phyloP scores from a whole-genome alignment of 2,888 invertebrate genomes.

The Mayetiola destructor region DNA sequence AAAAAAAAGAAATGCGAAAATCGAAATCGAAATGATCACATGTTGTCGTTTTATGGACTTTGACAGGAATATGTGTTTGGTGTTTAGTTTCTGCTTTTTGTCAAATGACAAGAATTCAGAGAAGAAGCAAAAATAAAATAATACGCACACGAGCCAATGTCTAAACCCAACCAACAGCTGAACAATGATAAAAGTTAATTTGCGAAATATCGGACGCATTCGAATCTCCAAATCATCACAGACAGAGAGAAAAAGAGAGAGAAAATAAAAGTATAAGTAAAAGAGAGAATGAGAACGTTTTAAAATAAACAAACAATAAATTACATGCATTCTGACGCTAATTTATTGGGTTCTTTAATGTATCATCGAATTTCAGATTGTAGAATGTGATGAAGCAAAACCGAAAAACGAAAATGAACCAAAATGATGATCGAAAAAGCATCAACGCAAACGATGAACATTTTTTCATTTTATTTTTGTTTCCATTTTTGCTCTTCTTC shows the following conservation, averaged over 20 bases:
- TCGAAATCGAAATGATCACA: no score
- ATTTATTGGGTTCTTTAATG: slow-evolving; percentile 12
- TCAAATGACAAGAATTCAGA: background rate
- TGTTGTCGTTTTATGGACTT: slow-evolving; percentile 2
- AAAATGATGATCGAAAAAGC: background rate
- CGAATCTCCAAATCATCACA: no score
- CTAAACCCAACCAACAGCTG: background rate
- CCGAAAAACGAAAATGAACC: background rate
- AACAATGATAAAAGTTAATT: background rate
- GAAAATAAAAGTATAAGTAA: no score
- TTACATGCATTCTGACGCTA: slow-evolving; percentile 11
- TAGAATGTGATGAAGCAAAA: no score
- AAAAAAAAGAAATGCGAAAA: background rate
- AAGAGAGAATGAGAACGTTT: background rate
- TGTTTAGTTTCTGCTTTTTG: no score
- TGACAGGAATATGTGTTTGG: no score
- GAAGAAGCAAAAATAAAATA: no score
- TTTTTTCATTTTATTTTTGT: no score
- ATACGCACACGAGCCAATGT: background rate
- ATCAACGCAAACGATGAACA: background rate
- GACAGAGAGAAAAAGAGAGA: no score
- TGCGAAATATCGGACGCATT: background rate
- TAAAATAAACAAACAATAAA: slow-evolving; percentile 4
- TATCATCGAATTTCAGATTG: slow-evolving; percentile 1
- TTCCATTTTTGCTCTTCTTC: no score